A percentile compares a stretch with the other conserved stretches of the same genome.
Conservation (phyloP, 2,888 invertebrate genomes). For the Vesta saturnalis region DNA sequence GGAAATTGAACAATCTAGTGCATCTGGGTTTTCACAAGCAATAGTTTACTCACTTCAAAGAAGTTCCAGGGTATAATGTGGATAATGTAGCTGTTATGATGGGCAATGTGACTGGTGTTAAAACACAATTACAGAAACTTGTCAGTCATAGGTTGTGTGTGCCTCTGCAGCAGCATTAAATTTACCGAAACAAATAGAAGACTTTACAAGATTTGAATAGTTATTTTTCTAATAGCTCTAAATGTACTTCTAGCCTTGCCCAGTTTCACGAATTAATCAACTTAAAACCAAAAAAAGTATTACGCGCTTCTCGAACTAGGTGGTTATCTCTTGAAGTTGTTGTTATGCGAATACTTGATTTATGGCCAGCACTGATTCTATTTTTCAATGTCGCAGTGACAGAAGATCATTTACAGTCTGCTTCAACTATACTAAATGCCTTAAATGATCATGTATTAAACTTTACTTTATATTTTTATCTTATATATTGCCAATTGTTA, state of each 20-base stretch:
- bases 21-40: not conserved
- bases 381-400: not conserved
- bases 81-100: conserved; percentile 26
- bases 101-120: conserved; percentile 29
- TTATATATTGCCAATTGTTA: not conserved
- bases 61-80: conserved; percentile 20
- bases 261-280: not conserved
- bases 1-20: not conserved
- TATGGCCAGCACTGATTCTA: not conserved
- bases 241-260: not conserved
- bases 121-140: conserved; percentile 22
- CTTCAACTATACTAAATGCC: too few species aligned
- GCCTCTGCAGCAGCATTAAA: not conserved
- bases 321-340: not conserved
- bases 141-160: not conserved
- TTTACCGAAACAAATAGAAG: not conserved
- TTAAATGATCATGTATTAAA: not conserved
- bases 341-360: not conserved
- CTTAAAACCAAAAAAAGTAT: not conserved
- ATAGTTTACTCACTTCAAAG: not conserved
- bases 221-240: not conserved
- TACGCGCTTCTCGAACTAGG: not conserved
- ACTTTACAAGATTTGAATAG: not conserved
- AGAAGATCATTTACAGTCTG: not conserved
- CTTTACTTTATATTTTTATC: not conserved